These are phyloP conservation scores for Chaetodon trifascialis DNA, from an alignment of 2,113 vertebrate species.

Conservation along the genomic window DNA sequence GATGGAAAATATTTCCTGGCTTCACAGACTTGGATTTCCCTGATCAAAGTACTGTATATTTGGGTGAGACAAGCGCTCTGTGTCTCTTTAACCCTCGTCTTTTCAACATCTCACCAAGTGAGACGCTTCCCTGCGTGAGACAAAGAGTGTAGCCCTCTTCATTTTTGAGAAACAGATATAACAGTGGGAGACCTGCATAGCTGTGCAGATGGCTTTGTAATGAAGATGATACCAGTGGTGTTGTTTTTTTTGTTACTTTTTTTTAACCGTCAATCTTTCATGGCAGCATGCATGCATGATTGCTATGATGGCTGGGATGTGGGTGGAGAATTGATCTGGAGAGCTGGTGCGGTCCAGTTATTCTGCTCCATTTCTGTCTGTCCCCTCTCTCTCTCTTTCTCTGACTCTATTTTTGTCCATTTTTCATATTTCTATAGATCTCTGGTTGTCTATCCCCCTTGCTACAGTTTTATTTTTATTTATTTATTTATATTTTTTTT, in stretches of 20 bases:
- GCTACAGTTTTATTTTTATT: too few species aligned
- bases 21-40: background rate
- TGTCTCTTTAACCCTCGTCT: background rate
- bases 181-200: slow-evolving; percentile 23
- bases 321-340: slow-evolving; percentile 72
- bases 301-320: slow-evolving; percentile 75
- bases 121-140: background rate
- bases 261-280: slow-evolving; percentile 61
- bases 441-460: background rate
- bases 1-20: background rate
- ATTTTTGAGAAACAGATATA: slow-evolving; percentile 17
- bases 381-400: background rate
- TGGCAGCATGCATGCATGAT: slow-evolving; percentile 72
- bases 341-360: slow-evolving; percentile 63
- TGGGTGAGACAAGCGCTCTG: background rate
- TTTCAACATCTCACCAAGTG: background rate
- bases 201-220: slow-evolving; percentile 56
- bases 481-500: background rate
- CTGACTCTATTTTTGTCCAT: slow-evolving; percentile 28
- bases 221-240: slow-evolving; percentile 42
- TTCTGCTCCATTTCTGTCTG: slow-evolving; percentile 71
- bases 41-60: slow-evolving; percentile 16
- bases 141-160: background rate
- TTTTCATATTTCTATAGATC: slow-evolving; percentile 12
- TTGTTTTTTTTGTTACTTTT: slow-evolving; percentile 36